Evolutionary conservation across 2,797 vertebrate genomes (phyloP).

Genomic region (Eospalax fontanierii): DNA sequence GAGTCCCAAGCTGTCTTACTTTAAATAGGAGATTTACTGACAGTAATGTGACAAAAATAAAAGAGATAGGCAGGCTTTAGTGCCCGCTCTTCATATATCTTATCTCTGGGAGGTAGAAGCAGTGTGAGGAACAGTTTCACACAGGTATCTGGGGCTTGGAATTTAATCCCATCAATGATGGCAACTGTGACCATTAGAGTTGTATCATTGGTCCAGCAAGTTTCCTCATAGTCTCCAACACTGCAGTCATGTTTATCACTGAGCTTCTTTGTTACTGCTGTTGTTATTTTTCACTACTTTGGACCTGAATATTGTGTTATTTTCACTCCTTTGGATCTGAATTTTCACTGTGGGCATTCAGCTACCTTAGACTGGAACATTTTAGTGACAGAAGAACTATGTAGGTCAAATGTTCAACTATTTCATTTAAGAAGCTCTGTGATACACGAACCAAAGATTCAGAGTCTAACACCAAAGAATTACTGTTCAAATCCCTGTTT

Average conservation of each 20-base stretch:
- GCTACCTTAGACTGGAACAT: neutral
- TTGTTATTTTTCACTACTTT: neutral
- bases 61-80: neutral
- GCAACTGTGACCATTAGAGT: neutral
- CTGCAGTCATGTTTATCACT: neutral
- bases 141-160: neutral
- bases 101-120: neutral
- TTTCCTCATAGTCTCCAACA: neutral
- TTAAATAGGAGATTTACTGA: neutral
- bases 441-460: neutral
- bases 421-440: neutral
- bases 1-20: neutral
- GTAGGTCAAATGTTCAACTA: neutral
- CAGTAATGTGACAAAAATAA: neutral
- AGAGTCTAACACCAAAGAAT: slow-evolving; percentile 13
- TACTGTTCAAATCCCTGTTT: neutral
- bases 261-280: neutral
- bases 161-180: neutral
- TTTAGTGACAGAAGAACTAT: neutral
- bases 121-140: neutral
- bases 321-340: neutral
- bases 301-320: neutral
- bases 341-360: neutral
- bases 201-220: neutral
- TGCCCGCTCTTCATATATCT: neutral